Conservation (phyloP, 1,140 invertebrate genomes). For the Conus betulinus region DNA sequence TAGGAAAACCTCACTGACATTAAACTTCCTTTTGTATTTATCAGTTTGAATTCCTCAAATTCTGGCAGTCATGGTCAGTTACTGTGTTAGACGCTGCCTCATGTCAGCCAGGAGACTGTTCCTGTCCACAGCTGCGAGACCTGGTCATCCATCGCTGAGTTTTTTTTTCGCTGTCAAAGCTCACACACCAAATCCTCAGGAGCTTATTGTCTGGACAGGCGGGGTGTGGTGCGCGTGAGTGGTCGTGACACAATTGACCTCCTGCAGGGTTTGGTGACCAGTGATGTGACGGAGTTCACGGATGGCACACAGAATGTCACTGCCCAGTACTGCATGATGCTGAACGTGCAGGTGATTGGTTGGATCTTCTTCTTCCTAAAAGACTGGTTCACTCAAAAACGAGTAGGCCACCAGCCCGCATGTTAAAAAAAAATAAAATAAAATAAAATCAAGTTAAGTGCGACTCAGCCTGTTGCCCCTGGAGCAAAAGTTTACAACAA, state of each 20-base stretch:
- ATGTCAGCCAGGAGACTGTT: neutral
- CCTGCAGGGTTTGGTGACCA: constrained; percentile 76
- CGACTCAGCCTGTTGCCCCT: too few relatives aligned
- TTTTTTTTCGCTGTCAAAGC: neutral
- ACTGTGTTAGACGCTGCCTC: constrained; percentile 19
- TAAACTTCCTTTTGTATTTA: too few relatives aligned
- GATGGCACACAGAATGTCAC: constrained; percentile 15
- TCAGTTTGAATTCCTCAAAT: too few relatives aligned
- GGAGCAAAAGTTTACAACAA: too few relatives aligned
- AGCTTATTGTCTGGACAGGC: constrained; percentile 42
- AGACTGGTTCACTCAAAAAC: too few relatives aligned
- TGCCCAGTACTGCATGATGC: constrained; percentile 65
- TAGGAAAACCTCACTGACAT: too few relatives aligned
- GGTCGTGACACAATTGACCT: constrained; percentile 70
- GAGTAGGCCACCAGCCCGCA: too few relatives aligned
- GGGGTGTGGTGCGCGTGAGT: constrained; percentile 63
- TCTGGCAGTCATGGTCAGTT: neutral
- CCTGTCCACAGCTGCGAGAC: neutral
- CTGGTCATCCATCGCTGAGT: neutral
- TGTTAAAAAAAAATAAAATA: too few relatives aligned
- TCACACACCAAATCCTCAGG: neutral
- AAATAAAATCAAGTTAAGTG: too few relatives aligned
- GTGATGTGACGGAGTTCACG: constrained; percentile 66
- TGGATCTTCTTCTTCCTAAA: too few relatives aligned
- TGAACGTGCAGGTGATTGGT: constrained; percentile 66